Evolutionary conservation across 1,140 invertebrate genomes (phyloP), one percentile per base, ranked within the genome.

Genomic region (Drosophila teissieri): DNA sequence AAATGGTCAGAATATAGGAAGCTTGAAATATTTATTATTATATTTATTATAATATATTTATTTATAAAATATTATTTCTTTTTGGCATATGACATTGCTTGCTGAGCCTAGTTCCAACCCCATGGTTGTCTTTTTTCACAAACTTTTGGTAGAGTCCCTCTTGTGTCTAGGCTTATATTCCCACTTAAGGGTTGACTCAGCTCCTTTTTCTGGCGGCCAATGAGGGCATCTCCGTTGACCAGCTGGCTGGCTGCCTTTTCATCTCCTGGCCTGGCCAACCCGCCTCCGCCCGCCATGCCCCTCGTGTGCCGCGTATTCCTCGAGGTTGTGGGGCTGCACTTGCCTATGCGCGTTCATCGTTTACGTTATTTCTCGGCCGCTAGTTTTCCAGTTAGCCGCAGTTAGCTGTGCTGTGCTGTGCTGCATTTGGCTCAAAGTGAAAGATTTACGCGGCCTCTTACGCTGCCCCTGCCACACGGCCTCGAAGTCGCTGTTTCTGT

Each of bases 331-430:
- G 54, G 31, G 69, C 58, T 68, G 85, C 84, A 89, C 84, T 89
- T 89, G 84, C 84, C 73, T 78, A 84, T 84, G 85, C 80, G 84
- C 84, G 89, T 90, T 89, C 89, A 89, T 90, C 84, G 85, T 88
- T 88, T 88, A 88, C 83, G 83, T 83, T 88, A 84, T 84, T 89
- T 89, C 73, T 89, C 74, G 84, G 68, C 83, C 83, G 83, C 83
- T 88, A 88, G 83, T 88, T 88, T 88, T 88, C 84, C 83, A 88
- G 83, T 88, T 86, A 86, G 83, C 82, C 53, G 67, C 82, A 85
- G 82, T 86, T 88, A 88, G 84, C 57, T 83, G 83, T 82, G 19
- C 19, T 83, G 83, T 82, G 19, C 19, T 19, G 19, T 19, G 83
- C 83, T 83, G 84, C 84, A 84, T 88, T 88, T 69, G 75, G 80